Percentiles rank a stretch among this genome's conserved stretches.
Conservation (phyloP, 2,888 invertebrate species). For the Unio delphinus region DNA sequence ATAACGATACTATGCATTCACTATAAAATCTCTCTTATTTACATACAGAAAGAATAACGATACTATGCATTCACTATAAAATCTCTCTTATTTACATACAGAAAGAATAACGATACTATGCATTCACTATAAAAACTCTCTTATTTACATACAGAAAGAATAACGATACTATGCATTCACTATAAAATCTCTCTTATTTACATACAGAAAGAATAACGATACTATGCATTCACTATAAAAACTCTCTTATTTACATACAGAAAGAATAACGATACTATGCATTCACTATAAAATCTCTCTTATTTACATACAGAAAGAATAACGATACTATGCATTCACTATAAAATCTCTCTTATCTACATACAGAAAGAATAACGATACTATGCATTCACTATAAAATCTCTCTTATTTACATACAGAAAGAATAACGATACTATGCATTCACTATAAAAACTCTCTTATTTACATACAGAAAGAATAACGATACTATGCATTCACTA, state of each 20-base stretch:
- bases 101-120: not conserved
- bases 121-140: too few relatives aligned
- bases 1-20: constrained; percentile 13
- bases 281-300: too few relatives aligned
- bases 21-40: constrained; percentile 39
- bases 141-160: too few relatives aligned
- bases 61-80: constrained; percentile 29
- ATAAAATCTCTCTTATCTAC: constrained; percentile 45
- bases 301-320: too few relatives aligned
- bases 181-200: too few relatives aligned
- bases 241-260: too few relatives aligned
- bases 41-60: constrained; percentile 21
- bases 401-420: too few relatives aligned
- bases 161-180: not conserved
- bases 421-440: not conserved
- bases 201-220: not conserved
- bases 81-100: constrained; percentile 2
- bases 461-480: too few relatives aligned
- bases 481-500: not conserved
- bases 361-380: constrained; percentile 8
- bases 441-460: too few relatives aligned
- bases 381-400: constrained; percentile 34
- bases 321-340: constrained; percentile 15
- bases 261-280: too few relatives aligned
- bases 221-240: not conserved